phyloP scores from a whole-genome alignment of 2,888 invertebrate species.

The Athetis lepigone region DNA sequence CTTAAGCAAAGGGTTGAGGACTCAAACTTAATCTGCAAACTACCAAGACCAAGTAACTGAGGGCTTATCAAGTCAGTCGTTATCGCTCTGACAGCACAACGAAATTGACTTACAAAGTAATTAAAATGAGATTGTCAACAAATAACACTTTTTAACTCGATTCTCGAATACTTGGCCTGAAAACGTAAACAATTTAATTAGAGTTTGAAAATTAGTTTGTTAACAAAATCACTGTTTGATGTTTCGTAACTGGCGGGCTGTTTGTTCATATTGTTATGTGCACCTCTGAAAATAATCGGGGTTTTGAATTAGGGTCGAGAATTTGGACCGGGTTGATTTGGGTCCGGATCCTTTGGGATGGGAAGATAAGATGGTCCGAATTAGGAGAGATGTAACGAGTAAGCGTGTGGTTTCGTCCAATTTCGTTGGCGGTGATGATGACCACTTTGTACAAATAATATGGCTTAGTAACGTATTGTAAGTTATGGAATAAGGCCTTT shows the following conservation, averaged over 20 bases:
- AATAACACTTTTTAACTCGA: constrained; percentile 58
- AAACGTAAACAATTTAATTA: constrained; percentile 63
- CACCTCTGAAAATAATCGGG: constrained; percentile 45
- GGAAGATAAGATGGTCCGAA: constrained; percentile 28
- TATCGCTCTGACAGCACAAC: constrained; percentile 33
- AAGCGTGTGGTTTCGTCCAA: constrained; percentile 16
- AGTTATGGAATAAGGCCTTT: too few relatives aligned
- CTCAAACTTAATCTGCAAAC: constrained; percentile 35
- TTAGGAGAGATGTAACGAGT: constrained; percentile 29
- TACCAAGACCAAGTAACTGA: constrained; percentile 37
- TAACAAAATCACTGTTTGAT: constrained; percentile 60
- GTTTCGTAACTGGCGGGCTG: constrained; percentile 33
- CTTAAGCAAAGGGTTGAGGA: constrained; percentile 10
- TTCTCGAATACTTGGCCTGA: constrained; percentile 41
- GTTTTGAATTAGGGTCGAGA: constrained; percentile 38
- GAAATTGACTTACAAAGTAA: constrained; percentile 57
- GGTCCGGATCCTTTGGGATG: constrained; percentile 30
- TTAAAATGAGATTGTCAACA: constrained; percentile 54
- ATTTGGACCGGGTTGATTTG: constrained; percentile 45
- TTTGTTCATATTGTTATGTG: constrained; percentile 57
- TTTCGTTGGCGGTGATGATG: constrained; percentile 1
- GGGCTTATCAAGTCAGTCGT: constrained; percentile 36
- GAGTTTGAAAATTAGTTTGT: constrained; percentile 61
- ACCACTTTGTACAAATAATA: constrained; percentile 3
- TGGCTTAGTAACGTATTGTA: too few relatives aligned